These are phyloP conservation scores for Plemyria rubiginata DNA, from an alignment of 2,888 invertebrate genomes.

Conservation along the genomic window DNA sequence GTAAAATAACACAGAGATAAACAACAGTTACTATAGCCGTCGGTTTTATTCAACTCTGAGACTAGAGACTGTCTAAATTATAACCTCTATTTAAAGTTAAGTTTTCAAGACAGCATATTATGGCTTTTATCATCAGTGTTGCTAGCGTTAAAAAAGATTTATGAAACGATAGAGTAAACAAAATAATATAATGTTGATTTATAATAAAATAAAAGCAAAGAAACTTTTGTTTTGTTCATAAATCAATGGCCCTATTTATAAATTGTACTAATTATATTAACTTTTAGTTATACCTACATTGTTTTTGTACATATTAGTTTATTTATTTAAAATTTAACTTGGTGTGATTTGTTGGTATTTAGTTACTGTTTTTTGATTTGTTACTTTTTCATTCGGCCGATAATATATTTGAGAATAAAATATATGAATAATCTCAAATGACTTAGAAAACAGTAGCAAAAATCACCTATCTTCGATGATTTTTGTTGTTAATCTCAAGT, in stretches of 20 bases:
- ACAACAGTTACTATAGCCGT: neutral
- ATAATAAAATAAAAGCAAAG: slow-evolving; percentile 20
- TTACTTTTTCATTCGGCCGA: slow-evolving; percentile 6
- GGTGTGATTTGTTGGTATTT: slow-evolving; percentile 19
- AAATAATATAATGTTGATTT: slow-evolving; percentile 26
- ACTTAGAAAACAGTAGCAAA: slow-evolving; percentile 15
- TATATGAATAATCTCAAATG: slow-evolving; percentile 1
- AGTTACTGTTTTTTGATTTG: slow-evolving; percentile 15
- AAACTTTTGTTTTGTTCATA: slow-evolving; percentile 21
- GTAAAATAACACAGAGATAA: no score
- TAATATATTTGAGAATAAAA: slow-evolving; percentile 15
- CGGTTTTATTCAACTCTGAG: neutral
- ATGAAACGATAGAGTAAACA: slow-evolving; percentile 9
- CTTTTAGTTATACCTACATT: slow-evolving; percentile 38
- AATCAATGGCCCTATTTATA: slow-evolving; percentile 31
- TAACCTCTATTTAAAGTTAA: neutral
- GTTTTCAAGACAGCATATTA: neutral
- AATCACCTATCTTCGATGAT: neutral
- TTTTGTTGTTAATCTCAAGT: slow-evolving; percentile 7
- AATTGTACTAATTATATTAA: slow-evolving; percentile 34
- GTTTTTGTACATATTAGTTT: slow-evolving; percentile 44
- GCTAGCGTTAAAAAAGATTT: slow-evolving; percentile 23
- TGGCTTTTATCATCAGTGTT: slow-evolving; percentile 12
- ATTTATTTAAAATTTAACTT: slow-evolving; percentile 38
- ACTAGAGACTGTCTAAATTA: neutral